phyloP scores from a whole-genome alignment of 2,888 invertebrate species.

The Nematopogon swammerdamellus region DNA sequence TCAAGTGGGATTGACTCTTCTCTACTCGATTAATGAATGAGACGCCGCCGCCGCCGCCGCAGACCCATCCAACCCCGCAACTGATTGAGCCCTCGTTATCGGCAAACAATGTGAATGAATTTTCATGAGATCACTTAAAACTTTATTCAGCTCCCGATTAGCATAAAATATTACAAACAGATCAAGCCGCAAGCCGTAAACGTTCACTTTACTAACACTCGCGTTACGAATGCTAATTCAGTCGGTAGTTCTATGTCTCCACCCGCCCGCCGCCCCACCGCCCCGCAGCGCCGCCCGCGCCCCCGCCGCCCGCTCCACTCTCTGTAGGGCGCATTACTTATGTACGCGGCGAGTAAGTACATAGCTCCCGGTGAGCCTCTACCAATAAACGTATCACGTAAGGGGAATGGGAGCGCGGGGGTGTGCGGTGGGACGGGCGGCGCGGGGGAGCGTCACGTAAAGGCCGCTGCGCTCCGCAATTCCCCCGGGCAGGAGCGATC shows the following conservation, averaged over 20 bases:
- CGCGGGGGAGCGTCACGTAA: conserved; percentile 33
- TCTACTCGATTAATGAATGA: not conserved
- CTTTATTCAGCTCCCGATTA: conserved; percentile 3
- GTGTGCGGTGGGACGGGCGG: not conserved
- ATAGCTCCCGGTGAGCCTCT: conserved; percentile 13
- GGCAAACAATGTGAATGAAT: not conserved
- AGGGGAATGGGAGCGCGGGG: not conserved
- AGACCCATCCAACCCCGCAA: too few species aligned
- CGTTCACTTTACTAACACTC: conserved; percentile 15
- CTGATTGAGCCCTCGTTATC: not conserved
- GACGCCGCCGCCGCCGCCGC: too few species aligned
- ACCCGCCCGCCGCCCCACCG: too few species aligned
- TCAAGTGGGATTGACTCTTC: not conserved
- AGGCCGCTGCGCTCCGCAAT: conserved; percentile 29
- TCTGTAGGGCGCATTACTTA: conserved; percentile 25
- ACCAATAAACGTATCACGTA: conserved; percentile 4
- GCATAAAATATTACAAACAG: conserved; percentile 5
- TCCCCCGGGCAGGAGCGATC: conserved; percentile 48
- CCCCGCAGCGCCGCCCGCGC: not conserved
- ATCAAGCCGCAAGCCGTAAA: conserved; percentile 5
- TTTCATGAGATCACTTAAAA: conserved; percentile 3
- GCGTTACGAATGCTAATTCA: conserved; percentile 45
- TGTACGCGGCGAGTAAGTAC: conserved; percentile 27
- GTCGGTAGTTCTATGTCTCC: conserved; percentile 9
- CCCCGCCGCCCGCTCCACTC: not conserved